Conservation (phyloP, 2,888 invertebrate genomes). For the Bombylius discolor region DNA sequence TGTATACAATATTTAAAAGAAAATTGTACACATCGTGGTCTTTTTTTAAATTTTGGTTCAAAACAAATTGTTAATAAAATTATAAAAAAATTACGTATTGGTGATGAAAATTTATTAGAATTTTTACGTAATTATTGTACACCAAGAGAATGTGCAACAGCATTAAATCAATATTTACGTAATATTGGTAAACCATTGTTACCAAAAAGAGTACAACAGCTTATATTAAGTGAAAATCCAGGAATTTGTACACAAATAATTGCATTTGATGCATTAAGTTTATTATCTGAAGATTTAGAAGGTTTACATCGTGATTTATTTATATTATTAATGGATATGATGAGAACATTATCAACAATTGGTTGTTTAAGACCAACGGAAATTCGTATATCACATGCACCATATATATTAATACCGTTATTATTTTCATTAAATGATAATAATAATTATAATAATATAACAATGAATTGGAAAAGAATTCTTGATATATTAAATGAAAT, state of each 20-base stretch:
- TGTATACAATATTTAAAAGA: conserved; percentile 11
- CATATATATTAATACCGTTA: conserved; percentile 12
- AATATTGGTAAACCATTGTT: conserved; percentile 9
- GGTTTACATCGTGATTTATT: conserved; percentile 9
- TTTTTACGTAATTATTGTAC: conserved; percentile 8
- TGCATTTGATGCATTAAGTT: conserved; percentile 11
- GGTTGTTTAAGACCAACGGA: conserved; percentile 13
- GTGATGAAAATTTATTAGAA: conserved; percentile 9
- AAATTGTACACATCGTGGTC: conserved; percentile 8
- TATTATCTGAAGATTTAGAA: conserved; percentile 9
- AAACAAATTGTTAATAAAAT: conserved; percentile 8
- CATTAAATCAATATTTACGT: conserved; percentile 9
- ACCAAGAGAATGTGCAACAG: conserved; percentile 14
- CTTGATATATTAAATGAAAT: conserved; percentile 12
- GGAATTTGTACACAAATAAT: conserved; percentile 8
- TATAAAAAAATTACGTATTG: conserved; percentile 8
- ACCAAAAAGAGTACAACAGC: conserved; percentile 10
- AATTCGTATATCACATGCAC: conserved; percentile 12
- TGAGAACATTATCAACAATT: conserved; percentile 11
- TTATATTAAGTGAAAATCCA: conserved; percentile 11
- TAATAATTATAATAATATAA: conserved; percentile 4
- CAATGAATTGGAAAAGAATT: conserved; percentile 10
- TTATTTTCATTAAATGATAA: conserved; percentile 5
- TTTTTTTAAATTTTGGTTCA: conserved; percentile 13
- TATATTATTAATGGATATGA: conserved; percentile 9